Base-by-base conservation (phyloP, 2,113 vertebrate species). In the Carassius gibelio region DNA sequence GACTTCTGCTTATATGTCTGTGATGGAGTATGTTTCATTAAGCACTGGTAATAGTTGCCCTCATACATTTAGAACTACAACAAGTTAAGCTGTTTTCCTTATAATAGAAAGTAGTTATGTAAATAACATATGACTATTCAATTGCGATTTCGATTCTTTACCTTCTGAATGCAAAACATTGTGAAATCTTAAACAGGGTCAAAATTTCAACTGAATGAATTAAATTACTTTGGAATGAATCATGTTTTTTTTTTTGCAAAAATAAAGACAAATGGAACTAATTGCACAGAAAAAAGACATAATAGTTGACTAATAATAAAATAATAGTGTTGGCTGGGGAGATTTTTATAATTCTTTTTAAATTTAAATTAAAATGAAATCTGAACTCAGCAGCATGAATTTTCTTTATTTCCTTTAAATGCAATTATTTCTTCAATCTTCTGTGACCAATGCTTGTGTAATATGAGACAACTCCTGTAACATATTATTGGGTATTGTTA, bases 1-100 rank as follows among this genome's bases (percentile, higher is more conserved):
- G 5, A 87, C 62, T 6, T 76, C 84, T 75, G 52, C 36, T 42
- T 52, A 50, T 21, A 62, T 42, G 21, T 86, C 68, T 52, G 23
- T 36, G 68, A 36, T 75, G 7, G 38, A 36, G 11, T 15, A 34
- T 50, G 42, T 50, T 75, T 48, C 42, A 50, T 75, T 48, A 42
- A 75, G 42, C 72, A 23, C 38, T 75, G 71, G 42, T 50, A 75
- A 75, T 48, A 23, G 19, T 42, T 79, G 57, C 21, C 36, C 36
- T 42, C 61, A 8, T 42, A 79, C 19, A 79, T 79, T 34, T 62
- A 9, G 21, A 15, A 42, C 57, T 62, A 36, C 55, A 57, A 26
- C 26, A 26, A 55, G 23, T 76, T 76, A n/a, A 78, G 10, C 34
- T 8, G 52, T 59, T 59, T 5, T 5, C 66, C 66, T 64, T 13